phyloP scores from a whole-genome alignment of 2,888 invertebrate genomes.

The Dryobota labecula region DNA sequence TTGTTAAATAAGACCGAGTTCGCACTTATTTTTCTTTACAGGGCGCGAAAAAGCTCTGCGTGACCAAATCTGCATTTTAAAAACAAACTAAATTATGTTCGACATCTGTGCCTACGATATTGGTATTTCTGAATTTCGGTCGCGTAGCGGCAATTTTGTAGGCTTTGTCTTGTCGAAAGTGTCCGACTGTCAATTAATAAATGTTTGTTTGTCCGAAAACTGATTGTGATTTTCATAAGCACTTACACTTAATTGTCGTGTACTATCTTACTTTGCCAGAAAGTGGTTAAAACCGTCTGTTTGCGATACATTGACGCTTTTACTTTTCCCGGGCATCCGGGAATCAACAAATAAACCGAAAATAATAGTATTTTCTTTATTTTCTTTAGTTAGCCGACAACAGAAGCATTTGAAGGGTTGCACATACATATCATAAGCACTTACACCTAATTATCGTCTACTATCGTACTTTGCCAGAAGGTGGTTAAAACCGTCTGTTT shows the following conservation, averaged over 20 bases:
- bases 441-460: no score
- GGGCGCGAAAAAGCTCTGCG: constrained; percentile 22
- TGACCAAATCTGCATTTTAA: constrained; percentile 31
- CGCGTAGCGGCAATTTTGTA: background rate
- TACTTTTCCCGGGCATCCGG: background rate
- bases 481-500: no score
- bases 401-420: no score
- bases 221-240: background rate
- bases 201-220: background rate
- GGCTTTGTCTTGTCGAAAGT: background rate
- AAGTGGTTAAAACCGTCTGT: background rate
- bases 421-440: no score
- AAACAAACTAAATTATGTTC: constrained; percentile 18
- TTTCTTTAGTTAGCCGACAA: no score
- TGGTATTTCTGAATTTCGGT: constrained; percentile 2
- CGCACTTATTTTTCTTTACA: constrained; percentile 74
- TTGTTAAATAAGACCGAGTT: constrained; percentile 82
- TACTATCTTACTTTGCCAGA: background rate
- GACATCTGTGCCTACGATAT: background rate
- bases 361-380: no score
- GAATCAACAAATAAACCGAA: no score
- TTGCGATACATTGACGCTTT: background rate
- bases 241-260: background rate
- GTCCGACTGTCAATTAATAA: background rate
- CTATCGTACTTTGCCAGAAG: no score